phyloP scores from a whole-genome alignment of 53 echinoderm and acorn worm genomes.

The Temnopleurus reevesii region DNA sequence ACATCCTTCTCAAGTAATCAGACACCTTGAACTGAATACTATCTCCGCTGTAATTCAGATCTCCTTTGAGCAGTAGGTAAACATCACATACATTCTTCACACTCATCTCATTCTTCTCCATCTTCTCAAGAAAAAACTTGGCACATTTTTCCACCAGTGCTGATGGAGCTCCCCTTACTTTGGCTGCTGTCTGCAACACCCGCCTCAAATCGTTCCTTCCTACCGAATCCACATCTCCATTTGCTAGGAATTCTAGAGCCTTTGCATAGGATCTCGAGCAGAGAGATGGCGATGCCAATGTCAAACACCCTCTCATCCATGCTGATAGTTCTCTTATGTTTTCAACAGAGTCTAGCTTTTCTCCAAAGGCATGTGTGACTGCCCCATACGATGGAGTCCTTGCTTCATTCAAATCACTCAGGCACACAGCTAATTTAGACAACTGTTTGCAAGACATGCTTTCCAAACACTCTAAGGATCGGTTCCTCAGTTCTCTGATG shows the following conservation, averaged over 20 bases:
- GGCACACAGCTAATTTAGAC: conserved; percentile 80
- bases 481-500: conserved; percentile 69
- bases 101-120: conserved; percentile 50
- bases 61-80: conserved; percentile 10
- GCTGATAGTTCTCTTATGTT: conserved; percentile 73
- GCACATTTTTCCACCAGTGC: conserved; percentile 66
- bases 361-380: conserved; percentile 61
- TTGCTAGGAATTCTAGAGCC: conserved; percentile 57
- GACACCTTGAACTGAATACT: not conserved
- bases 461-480: conserved; percentile 60
- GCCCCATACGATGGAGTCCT: conserved; percentile 62
- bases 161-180: conserved; percentile 33
- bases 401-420: conserved; percentile 64
- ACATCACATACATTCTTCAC: conserved; percentile 67
- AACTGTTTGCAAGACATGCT: conserved; percentile 67
- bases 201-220: conserved; percentile 71
- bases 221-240: conserved; percentile 8
- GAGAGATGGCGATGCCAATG: conserved; percentile 47
- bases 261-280: conserved; percentile 56
- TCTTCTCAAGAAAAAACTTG: conserved; percentile 63
- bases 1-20: conserved; percentile 23
- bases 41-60: conserved; percentile 57
- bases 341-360: conserved; percentile 62
- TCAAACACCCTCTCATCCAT: conserved; percentile 71
- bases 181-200: conserved; percentile 65